A percentile compares a stretch with the other conserved stretches of the same genome.
Conservation (phyloP, 1,140 invertebrate species). For the Coenobita brevimanus region DNA sequence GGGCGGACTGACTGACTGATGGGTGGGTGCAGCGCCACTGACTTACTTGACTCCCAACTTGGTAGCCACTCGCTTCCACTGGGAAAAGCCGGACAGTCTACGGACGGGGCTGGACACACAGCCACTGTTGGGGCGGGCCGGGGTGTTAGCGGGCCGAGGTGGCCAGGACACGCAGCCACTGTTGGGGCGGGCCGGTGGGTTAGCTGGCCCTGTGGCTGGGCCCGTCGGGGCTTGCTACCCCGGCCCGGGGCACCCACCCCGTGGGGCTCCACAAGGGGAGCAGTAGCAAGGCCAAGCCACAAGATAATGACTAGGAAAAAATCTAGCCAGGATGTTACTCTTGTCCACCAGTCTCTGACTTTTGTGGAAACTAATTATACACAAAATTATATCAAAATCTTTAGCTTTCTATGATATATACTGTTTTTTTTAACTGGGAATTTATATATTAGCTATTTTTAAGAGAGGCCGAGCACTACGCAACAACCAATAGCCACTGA, state of each 20-base stretch:
- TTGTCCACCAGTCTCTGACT: not conserved
- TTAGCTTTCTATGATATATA: not conserved
- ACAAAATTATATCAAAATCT: constrained; percentile 2
- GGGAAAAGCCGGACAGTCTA: constrained; percentile 81
- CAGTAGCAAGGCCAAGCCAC: constrained; percentile 11
- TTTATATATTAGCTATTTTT: no score
- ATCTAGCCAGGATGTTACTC: constrained; percentile 35
- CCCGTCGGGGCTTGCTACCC: no score
- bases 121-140: constrained; percentile 63
- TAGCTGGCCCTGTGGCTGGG: constrained; percentile 23
- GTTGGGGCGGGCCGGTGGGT: constrained; percentile 52
- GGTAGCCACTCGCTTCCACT: constrained; percentile 91
- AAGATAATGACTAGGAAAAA: constrained; percentile 24
- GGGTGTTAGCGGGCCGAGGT: constrained; percentile 57
- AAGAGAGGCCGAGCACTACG: no score
- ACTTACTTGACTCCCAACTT: constrained; percentile 96
- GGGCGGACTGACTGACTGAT: constrained; percentile 25
- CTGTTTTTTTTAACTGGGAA: no score
- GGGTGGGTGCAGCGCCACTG: constrained; percentile 46
- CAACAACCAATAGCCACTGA: no score
- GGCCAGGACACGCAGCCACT: constrained; percentile 62
- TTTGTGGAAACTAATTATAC: not conserved
- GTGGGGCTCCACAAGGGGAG: not conserved
- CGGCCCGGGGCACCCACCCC: constrained; percentile 8
- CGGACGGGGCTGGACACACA: constrained; percentile 68